Base-by-base conservation (phyloP, 1,140 invertebrate genomes). In the Holcopasites calliopsidis region DNA sequence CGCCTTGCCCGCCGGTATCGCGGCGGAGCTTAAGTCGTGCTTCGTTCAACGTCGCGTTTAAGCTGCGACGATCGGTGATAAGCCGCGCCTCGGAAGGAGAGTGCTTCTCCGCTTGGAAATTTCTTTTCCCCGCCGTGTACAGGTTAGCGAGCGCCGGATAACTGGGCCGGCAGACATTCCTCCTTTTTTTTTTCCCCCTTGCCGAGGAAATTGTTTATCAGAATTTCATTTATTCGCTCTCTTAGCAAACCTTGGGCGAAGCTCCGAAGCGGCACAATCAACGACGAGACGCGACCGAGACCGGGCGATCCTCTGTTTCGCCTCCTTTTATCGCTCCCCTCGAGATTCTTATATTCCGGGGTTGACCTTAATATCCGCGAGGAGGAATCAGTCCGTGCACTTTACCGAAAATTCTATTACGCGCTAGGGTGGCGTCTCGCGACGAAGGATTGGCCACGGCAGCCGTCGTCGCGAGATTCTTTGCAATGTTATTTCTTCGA, bases 281-380 rank as follows among this genome's bases (percentile, higher is more conserved):
- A 61, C 71, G 71, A 65, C 65, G 65, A 73, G 71, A 64, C 49
- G 49, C 28, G 49, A 16, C 38, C 49, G 28, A 54, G 49, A 55
- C 13, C 33, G 54, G 49, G 28, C n/a, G n/a, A 65, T 54, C 60
- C 61, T 65, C 66, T 74, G 66, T 66, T 66, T 50, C 62, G 71
- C 55, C 64, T 64, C 69, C 49, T 65, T 74, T 66, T 66, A 65
- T 74, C 62, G 23, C 55, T 33, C 28, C 6, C 26, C 38, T 23
- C 3, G 50, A 66, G 71, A 65, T 65, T 66, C 62, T 66, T 74
- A 74, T 66, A 74, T 74, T 74, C 21, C 61, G 11, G 40, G 55
- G 71, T 74, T n/a, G 50, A 66, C 71, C 71, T 74, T 74, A 69
- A 75, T 69, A 75, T 68, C 73, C 65, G 10, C 35, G 54, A 16